Conservation (phyloP, 2,797 vertebrate genomes). For the Ptychadena robeensis region DNA sequence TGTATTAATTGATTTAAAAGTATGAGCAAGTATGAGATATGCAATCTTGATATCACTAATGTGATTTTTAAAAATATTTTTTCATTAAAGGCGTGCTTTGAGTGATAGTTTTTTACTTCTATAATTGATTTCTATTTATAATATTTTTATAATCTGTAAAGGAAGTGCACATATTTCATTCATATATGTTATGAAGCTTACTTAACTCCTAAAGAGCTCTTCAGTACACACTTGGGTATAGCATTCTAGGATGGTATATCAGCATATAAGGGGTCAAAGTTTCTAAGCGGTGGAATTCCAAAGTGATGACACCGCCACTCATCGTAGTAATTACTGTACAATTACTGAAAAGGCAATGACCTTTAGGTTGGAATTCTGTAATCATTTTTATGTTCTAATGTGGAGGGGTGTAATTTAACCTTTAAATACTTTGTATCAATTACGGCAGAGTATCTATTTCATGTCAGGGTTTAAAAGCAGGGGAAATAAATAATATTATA, state of each 20-base stretch:
- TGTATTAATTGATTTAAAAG: neutral
- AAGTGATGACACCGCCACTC: slow-evolving; percentile 60
- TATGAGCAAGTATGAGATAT: neutral
- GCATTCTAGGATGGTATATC: neutral
- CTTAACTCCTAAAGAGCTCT: slow-evolving; percentile 7
- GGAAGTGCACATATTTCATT: neutral
- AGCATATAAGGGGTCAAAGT: slow-evolving; percentile 45
- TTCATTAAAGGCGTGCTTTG: neutral
- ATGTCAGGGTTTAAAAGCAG: slow-evolving; percentile 45
- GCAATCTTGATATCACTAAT: neutral
- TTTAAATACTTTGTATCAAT: slow-evolving; percentile 58
- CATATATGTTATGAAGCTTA: neutral
- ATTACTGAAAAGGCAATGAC: slow-evolving; percentile 62
- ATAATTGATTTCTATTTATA: neutral
- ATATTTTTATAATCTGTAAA: neutral
- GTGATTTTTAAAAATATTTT: neutral
- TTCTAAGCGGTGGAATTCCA: slow-evolving; percentile 55
- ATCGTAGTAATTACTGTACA: slow-evolving; percentile 61
- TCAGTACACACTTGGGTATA: neutral
- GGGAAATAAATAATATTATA: slow-evolving; percentile 51
- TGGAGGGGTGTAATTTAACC: slow-evolving; percentile 56
- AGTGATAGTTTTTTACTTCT: neutral
- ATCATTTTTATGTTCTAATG: slow-evolving; percentile 58
- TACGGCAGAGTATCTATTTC: slow-evolving; percentile 53
- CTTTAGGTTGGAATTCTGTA: slow-evolving; percentile 61